phyloP scores from a whole-genome alignment of 92 coral and sea anemone genomes.

The Ricordea florida region DNA sequence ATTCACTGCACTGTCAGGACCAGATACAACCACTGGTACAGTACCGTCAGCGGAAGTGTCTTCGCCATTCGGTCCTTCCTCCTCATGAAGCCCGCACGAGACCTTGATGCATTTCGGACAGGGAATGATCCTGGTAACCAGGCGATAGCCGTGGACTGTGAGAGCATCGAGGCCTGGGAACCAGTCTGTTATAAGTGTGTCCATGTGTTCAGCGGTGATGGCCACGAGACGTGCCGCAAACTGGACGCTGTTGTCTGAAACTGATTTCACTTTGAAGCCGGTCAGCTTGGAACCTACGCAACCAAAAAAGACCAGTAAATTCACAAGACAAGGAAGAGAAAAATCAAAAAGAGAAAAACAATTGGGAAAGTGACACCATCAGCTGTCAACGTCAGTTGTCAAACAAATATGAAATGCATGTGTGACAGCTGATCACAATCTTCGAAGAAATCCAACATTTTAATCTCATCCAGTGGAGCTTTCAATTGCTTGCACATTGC shows the following conservation, averaged over 20 bases:
- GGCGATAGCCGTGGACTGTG: constrained; percentile 93
- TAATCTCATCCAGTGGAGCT: too few species aligned
- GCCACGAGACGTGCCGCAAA: constrained; percentile 93
- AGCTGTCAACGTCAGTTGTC: too few species aligned
- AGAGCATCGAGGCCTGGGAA: constrained; percentile 97
- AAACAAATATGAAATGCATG: too few species aligned
- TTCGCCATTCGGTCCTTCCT: not conserved
- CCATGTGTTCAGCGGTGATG: constrained; percentile 88
- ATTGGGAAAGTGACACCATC: not conserved
- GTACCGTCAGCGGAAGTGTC: not conserved
- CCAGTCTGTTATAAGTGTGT: constrained; percentile 97
- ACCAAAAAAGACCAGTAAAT: too few species aligned
- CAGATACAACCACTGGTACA: not conserved
- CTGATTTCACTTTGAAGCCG: constrained; percentile 92
- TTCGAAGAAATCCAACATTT: too few species aligned
- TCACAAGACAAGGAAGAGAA: too few species aligned
- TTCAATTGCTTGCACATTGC: too few species aligned
- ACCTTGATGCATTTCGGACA: constrained; percentile 87
- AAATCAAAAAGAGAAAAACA: too few species aligned
- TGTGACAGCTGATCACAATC: not conserved
- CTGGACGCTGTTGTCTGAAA: constrained; percentile 76
- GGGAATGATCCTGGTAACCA: constrained; percentile 87
- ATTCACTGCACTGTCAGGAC: constrained; percentile 74
- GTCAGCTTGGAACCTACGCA: constrained; percentile 26
- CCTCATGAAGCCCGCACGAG: constrained; percentile 59